Evolutionary conservation across 2,797 vertebrate species (phyloP).

Genomic region (Tapirus indicus): DNA sequence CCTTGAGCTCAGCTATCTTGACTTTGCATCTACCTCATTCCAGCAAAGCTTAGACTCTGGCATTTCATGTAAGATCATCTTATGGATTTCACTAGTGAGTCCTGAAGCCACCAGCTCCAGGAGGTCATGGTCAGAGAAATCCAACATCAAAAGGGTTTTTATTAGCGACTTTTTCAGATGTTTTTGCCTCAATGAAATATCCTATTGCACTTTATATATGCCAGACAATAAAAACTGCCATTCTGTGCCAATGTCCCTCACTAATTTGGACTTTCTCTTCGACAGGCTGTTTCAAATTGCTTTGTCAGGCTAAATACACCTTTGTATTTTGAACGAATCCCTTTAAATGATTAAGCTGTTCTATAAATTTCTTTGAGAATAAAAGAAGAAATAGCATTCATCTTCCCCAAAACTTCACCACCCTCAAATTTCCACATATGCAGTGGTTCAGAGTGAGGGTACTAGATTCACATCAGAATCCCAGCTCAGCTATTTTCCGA

Average conservation of each 20-base stretch:
- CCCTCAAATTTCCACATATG: neutral
- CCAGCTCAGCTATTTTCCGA: neutral
- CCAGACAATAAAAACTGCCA: neutral
- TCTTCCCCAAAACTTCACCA: neutral
- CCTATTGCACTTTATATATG: neutral
- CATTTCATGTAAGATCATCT: neutral
- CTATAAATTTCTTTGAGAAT: slow-evolving; percentile 25
- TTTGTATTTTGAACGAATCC: neutral
- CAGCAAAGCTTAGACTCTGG: neutral
- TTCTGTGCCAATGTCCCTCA: neutral
- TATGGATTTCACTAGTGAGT: neutral
- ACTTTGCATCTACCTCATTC: neutral
- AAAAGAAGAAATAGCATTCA: neutral
- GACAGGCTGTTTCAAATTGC: neutral
- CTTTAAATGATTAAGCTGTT: slow-evolving; percentile 23
- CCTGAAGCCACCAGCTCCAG: neutral
- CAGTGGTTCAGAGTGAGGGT: neutral
- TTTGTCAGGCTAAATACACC: neutral
- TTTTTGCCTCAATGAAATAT: neutral
- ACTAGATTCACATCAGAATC: neutral
- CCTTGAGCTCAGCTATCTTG: neutral
- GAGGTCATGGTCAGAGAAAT: neutral
- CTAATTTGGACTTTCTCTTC: neutral
- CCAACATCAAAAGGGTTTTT: neutral
- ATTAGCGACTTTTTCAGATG: neutral